A percentile compares a stretch with the other conserved stretches of the same genome.
phyloP scores from a whole-genome alignment of 2,888 invertebrate species.

The Drosophila recens region DNA sequence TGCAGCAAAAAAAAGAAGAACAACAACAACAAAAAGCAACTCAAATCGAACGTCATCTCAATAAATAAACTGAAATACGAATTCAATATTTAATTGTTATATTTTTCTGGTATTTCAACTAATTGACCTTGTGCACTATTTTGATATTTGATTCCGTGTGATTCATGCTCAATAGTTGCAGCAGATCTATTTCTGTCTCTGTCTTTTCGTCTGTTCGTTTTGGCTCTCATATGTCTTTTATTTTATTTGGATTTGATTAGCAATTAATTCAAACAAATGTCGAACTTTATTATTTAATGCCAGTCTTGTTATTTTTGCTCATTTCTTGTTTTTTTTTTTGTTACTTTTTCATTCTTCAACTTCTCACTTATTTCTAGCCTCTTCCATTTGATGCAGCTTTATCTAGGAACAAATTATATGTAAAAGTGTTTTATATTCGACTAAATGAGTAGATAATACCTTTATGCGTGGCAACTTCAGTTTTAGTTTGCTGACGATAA shows the following conservation, averaged over 20 bases:
- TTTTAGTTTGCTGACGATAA: neutral
- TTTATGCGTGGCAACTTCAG: neutral
- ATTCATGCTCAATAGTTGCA: slow-evolving; percentile 60
- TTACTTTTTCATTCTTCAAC: neutral
- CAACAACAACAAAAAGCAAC: neutral
- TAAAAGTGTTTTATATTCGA: neutral
- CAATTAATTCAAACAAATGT: slow-evolving; percentile 63
- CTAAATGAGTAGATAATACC: neutral
- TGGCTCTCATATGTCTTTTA: slow-evolving; percentile 10
- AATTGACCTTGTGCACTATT: slow-evolving; percentile 79
- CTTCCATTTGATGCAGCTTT: slow-evolving; percentile 14
- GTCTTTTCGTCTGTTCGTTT: neutral
- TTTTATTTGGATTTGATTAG: slow-evolving; percentile 55
- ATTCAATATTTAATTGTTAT: slow-evolving; percentile 57
- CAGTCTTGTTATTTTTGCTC: slow-evolving; percentile 10
- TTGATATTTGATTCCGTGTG: slow-evolving; percentile 66
- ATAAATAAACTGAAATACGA: slow-evolving; percentile 21
- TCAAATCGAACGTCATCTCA: slow-evolving; percentile 18
- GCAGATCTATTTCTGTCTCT: slow-evolving; percentile 15
- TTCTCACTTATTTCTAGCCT: slow-evolving; percentile 10
- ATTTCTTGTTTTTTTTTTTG: neutral
- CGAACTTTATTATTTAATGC: slow-evolving; percentile 52
- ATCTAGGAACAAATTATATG: neutral
- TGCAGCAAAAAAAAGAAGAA: slow-evolving; percentile 30
- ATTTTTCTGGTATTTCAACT: slow-evolving; percentile 73